Base-by-base conservation (phyloP, 1,140 invertebrate genomes). In the Apis laboriosa region DNA sequence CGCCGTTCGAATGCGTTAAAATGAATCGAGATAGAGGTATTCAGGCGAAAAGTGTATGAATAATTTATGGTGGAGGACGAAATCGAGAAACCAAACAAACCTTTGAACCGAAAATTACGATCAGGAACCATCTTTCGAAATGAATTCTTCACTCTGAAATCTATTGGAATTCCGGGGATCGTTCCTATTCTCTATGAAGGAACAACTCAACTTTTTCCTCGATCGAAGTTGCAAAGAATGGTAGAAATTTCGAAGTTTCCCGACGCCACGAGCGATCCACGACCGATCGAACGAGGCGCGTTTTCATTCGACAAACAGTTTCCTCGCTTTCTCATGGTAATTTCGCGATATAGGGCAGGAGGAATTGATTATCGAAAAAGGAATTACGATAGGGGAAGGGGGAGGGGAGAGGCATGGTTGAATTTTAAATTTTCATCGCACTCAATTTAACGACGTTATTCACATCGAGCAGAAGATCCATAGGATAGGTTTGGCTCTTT, bases 141-240 rank as follows among this genome's bases (percentile, higher is more conserved):
- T 49, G 12, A n/a, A 68, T 68, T 49, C 43, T 21, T 68, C 34
- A 11, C 64, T 4, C 3, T 43, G 17, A 19, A 9, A 15, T 9
- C 12, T 13, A 19, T 24, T n/a, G 24, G 51, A 51, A 24, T 70
- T 24, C 21, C 5, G 34, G 34, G 51, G 7, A 70, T 70, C 49
- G 15, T 51, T 34, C 15, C 13, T 53, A n/a, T 51, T 70, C 51
- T 70, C 67, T 13, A 13, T 49, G 67, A 53, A 21, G 49, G 51
- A 70, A 51, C 67, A 70, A 24, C 67, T n/a, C 12, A 53, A 70
- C 67, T 70, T 70, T 70, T 70, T 51, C 19, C 67, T 70, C 67
- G 67, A 24, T 51, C 11, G n/a, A 17, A 70, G 21, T 53, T 24
- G 49, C 67, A 43, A 53, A 51, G 67, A 24, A 17, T 53, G 51